phyloP scores from a whole-genome alignment of 2,797 vertebrate species.

The Micromesistius poutassou region DNA sequence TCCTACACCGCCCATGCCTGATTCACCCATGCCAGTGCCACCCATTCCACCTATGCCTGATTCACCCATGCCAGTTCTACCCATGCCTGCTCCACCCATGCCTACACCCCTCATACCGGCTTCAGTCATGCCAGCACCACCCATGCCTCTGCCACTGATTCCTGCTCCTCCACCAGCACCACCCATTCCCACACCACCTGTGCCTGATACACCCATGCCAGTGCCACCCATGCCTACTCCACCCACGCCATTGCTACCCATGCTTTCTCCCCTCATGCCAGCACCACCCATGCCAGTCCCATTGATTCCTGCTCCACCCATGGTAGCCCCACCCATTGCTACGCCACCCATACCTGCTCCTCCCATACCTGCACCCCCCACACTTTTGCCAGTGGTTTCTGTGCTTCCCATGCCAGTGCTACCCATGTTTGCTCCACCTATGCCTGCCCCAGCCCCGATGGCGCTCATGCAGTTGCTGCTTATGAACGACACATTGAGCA shows the following conservation, averaged over 20 bases:
- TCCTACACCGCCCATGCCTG: background rate
- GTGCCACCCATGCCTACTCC: slow-evolving; percentile 14
- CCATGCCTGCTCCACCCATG: slow-evolving; percentile 9
- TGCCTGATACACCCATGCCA: slow-evolving; percentile 8
- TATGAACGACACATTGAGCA: slow-evolving; percentile 59
- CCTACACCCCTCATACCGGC: slow-evolving; percentile 7
- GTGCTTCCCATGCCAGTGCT: slow-evolving; percentile 8
- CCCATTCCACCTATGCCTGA: background rate
- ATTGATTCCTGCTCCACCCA: background rate
- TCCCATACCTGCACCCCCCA: slow-evolving; percentile 10
- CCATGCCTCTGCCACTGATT: background rate
- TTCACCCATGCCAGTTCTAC: slow-evolving; percentile 11
- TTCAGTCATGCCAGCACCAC: slow-evolving; percentile 1
- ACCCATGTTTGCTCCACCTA: slow-evolving; percentile 8
- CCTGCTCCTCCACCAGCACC: background rate
- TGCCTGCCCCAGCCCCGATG: slow-evolving; percentile 49
- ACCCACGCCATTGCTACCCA: slow-evolving; percentile 11
- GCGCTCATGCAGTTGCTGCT: slow-evolving; percentile 51
- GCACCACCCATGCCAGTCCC: slow-evolving; percentile 10
- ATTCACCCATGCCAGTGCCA: background rate
- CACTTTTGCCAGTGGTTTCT: background rate
- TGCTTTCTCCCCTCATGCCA: slow-evolving; percentile 19
- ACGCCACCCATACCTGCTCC: slow-evolving; percentile 29
- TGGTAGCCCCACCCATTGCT: slow-evolving; percentile 23
- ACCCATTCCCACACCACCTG: slow-evolving; percentile 15